These are phyloP conservation scores for Ammodramus savannarum DNA, from an alignment of 2,113 vertebrate species.

Conservation along the genomic window DNA sequence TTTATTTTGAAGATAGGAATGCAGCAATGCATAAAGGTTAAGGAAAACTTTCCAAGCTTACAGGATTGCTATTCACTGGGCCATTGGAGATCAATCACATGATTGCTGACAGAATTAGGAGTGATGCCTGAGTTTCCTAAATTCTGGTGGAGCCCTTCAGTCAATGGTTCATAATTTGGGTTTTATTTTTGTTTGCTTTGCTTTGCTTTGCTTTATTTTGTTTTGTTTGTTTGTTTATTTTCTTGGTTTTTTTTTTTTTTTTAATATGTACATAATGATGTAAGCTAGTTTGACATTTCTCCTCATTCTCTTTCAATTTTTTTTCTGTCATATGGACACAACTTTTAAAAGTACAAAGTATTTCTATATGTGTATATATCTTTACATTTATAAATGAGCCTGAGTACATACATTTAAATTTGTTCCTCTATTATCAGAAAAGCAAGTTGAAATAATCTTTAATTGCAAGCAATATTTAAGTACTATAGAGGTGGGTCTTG, in stretches of 20 bases:
- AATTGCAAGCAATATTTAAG: not conserved
- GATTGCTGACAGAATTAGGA: not conserved
- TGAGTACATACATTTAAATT: not conserved
- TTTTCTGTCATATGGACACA: not conserved
- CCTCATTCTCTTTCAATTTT: not conserved
- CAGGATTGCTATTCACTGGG: not conserved
- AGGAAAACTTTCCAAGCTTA: not conserved
- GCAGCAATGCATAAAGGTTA: not conserved
- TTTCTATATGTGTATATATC: not conserved
- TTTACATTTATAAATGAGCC: not conserved
- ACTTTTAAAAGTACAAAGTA: not conserved
- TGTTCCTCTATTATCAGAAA: not conserved
- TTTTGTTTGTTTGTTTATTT: not conserved
- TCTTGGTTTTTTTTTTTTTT: too few species aligned
- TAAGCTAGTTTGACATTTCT: not conserved
- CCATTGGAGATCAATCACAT: not conserved
- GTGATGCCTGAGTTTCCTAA: not conserved
- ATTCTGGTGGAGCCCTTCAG: not conserved
- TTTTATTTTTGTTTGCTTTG: fast-evolving
- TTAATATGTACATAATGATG: not conserved
- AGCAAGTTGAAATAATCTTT: not conserved
- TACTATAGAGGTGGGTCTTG: not conserved
- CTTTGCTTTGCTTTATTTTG: not conserved
- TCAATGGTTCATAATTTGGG: not conserved
- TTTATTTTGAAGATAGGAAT: not conserved